Percentiles rank a stretch among this genome's conserved stretches.
phyloP scores from a whole-genome alignment of 2,888 invertebrate species.

The Athalia rosae region DNA sequence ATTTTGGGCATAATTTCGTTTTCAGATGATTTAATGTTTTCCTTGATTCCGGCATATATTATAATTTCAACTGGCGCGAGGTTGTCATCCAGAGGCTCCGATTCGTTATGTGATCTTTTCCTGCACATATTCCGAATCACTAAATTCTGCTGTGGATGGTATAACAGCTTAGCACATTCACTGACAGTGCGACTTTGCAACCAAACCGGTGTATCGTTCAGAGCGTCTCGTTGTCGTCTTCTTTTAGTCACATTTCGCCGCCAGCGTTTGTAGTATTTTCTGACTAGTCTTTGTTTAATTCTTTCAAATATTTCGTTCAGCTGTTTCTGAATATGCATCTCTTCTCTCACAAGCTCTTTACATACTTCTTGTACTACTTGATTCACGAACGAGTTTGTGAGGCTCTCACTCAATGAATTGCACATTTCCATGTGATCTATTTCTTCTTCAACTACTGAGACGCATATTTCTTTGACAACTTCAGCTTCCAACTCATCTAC shows the following conservation, averaged over 20 bases:
- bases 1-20: conserved; percentile 73
- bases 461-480: conserved; percentile 59
- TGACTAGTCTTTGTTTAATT: conserved; percentile 67
- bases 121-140: conserved; percentile 74
- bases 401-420: conserved; percentile 60
- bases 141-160: conserved; percentile 71
- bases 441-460: conserved; percentile 57
- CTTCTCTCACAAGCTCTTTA: conserved; percentile 66
- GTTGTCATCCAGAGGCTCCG: conserved; percentile 71
- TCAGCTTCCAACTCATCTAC: conserved; percentile 58
- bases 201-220: conserved; percentile 77
- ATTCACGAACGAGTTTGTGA: conserved; percentile 56
- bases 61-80: conserved; percentile 74
- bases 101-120: conserved; percentile 50
- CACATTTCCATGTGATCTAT: conserved; percentile 54
- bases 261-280: conserved; percentile 75
- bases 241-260: conserved; percentile 68
- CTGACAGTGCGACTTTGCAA: conserved; percentile 71
- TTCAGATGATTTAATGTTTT: conserved; percentile 72
- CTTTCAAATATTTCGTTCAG: conserved; percentile 70
- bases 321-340: conserved; percentile 66
- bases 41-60: conserved; percentile 74
- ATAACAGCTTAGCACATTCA: conserved; percentile 73
- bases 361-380: conserved; percentile 66
- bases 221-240: conserved; percentile 74